Evolutionary conservation across 2,888 invertebrate species (phyloP).

Genomic region (Heliconius sara): DNA sequence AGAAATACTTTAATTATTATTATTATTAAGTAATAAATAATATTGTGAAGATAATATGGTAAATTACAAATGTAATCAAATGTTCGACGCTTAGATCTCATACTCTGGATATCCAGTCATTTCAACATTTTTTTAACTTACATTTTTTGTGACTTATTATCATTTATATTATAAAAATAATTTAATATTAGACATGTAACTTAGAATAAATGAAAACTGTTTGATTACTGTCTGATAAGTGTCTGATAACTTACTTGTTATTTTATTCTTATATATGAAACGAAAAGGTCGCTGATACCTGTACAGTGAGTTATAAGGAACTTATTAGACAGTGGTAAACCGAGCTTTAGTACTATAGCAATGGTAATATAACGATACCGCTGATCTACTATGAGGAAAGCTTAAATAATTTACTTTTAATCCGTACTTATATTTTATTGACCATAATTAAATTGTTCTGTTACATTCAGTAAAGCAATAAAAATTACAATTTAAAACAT

Average conservation of each 20-base stretch:
- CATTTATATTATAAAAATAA: conserved; percentile 45
- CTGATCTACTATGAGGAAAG: neutral
- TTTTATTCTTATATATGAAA: neutral
- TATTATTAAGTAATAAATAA: neutral
- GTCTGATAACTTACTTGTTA: conserved; percentile 4
- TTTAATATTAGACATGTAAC: conserved; percentile 45
- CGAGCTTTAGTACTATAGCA: neutral
- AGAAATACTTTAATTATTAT: conserved; percentile 6
- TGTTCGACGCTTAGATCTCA: neutral
- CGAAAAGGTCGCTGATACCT: neutral
- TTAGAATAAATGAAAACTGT: conserved; percentile 38
- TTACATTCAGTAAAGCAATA: neutral
- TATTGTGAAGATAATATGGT: neutral
- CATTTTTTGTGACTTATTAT: conserved; percentile 48
- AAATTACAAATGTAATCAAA: neutral
- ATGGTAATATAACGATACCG: neutral
- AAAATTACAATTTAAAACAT: neutral
- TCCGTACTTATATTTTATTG: neutral
- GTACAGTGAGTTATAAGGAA: conserved; percentile 1
- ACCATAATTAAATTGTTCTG: neutral
- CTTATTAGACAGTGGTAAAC: conserved; percentile 8
- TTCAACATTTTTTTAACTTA: conserved; percentile 47
- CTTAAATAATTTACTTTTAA: neutral
- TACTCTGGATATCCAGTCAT: neutral
- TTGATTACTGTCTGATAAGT: conserved; percentile 32